phyloP scores from a whole-genome alignment of 1,140 invertebrate species.

The Megalopta genalis region DNA sequence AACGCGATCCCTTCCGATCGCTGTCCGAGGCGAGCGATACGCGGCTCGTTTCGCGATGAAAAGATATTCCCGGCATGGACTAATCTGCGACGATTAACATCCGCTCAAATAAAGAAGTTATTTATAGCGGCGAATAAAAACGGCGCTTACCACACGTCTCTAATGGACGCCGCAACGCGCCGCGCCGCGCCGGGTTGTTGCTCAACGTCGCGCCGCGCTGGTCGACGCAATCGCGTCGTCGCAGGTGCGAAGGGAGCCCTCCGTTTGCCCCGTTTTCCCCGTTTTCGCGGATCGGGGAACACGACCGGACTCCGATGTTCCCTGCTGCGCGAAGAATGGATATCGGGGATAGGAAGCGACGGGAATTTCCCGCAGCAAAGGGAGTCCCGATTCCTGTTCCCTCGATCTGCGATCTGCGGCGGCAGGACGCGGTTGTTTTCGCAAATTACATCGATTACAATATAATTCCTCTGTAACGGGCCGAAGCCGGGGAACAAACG shows the following conservation, averaged over 20 bases:
- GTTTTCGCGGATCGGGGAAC: too few species aligned
- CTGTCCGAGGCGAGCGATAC: neutral
- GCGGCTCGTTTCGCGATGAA: neutral
- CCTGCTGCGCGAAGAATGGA: too few species aligned
- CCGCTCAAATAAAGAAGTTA: neutral
- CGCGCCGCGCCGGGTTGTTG: neutral
- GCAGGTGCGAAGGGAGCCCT: slow-evolving; percentile 32
- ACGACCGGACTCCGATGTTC: too few species aligned
- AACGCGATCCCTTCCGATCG: too few species aligned
- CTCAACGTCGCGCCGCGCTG: neutral
- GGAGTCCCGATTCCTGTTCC: neutral
- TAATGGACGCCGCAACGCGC: neutral
- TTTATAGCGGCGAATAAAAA: slow-evolving; percentile 17
- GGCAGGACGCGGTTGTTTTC: slow-evolving; percentile 16
- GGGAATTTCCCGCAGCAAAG: neutral
- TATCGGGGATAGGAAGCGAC: neutral
- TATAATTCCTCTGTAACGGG: slow-evolving; percentile 55
- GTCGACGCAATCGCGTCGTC: neutral
- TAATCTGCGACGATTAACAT: slow-evolving; percentile 3
- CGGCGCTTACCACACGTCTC: slow-evolving; percentile 10
- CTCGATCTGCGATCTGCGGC: slow-evolving; percentile 2
- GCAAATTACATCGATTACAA: slow-evolving; percentile 64
- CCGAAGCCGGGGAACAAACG: slow-evolving; percentile 46
- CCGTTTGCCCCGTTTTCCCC: too few species aligned
- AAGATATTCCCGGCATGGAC: neutral